Conservation (phyloP, 35 echinoderm and acorn worm genomes). For the Antedon bifida region DNA sequence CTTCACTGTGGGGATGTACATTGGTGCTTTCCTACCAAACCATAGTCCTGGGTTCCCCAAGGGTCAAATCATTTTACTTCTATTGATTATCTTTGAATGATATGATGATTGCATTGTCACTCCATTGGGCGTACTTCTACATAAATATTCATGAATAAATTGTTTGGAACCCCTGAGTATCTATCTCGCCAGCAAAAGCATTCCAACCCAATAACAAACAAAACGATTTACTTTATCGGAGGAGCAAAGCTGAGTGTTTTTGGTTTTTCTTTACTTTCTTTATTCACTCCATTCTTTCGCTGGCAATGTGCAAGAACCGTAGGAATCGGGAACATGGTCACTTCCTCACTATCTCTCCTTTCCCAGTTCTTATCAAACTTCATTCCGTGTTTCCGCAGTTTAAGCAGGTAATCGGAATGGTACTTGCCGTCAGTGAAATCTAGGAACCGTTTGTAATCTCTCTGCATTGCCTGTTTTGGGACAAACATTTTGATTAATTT, state of each 20-base stretch:
- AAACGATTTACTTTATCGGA: not conserved
- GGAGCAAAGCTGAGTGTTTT: not conserved
- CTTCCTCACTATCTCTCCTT: slow-evolving; percentile 49
- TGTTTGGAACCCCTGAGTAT: no score
- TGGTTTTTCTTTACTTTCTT: not conserved
- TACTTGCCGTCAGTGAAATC: slow-evolving; percentile 93
- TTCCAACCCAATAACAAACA: no score
- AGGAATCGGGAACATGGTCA: slow-evolving; percentile 66
- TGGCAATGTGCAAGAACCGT: slow-evolving; percentile 22
- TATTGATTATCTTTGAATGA: no score
- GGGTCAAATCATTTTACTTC: no score
- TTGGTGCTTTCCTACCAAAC: no score
- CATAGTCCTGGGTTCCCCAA: no score
- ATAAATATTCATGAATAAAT: no score
- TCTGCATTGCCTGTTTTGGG: slow-evolving; percentile 52
- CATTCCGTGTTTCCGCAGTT: slow-evolving; percentile 86
- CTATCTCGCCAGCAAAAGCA: no score
- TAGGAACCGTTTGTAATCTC: slow-evolving; percentile 78
- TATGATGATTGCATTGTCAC: no score
- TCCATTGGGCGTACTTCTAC: no score
- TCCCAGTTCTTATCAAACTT: slow-evolving; percentile 78
- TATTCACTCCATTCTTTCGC: not conserved
- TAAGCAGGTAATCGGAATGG: slow-evolving; percentile 92
- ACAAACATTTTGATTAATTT: no score
- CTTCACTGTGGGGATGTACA: no score